Conservation (phyloP, 2,797 vertebrate species). For the Australoheros facetus region DNA sequence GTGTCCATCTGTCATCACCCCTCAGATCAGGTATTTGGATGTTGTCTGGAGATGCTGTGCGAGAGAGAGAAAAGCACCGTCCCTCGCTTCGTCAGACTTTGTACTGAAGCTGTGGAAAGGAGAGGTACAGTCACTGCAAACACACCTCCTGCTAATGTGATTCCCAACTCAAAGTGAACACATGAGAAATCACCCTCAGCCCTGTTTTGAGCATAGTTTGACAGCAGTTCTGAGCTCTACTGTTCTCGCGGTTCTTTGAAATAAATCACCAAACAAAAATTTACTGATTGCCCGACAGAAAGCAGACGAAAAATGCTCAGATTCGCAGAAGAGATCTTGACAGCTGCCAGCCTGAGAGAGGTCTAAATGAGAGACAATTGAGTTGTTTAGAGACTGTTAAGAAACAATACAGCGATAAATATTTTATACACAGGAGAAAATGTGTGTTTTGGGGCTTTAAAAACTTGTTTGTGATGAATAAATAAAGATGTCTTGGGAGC, state of each 20-base stretch:
- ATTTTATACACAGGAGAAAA: slow-evolving; percentile 37
- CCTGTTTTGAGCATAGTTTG: slow-evolving; percentile 5
- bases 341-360: slow-evolving; percentile 60
- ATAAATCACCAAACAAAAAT: slow-evolving; percentile 39
- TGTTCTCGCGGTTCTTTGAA: slow-evolving; percentile 6
- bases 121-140: slow-evolving; percentile 80
- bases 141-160: slow-evolving; percentile 28
- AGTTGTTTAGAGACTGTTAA: slow-evolving; percentile 47
- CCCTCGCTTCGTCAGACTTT: slow-evolving; percentile 90
- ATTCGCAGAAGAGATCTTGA: slow-evolving; percentile 30
- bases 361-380: slow-evolving; percentile 69
- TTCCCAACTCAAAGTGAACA: slow-evolving; percentile 17
- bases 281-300: slow-evolving; percentile 32
- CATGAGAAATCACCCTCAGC: slow-evolving; percentile 19
- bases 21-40: slow-evolving; percentile 95
- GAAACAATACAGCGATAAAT: slow-evolving; percentile 57
- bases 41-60: slow-evolving; percentile 89
- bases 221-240: slow-evolving; percentile 25
- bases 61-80: slow-evolving; percentile 85
- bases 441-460: slow-evolving; percentile 34
- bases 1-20: slow-evolving; percentile 53
- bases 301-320: background rate
- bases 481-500: slow-evolving; percentile 45
- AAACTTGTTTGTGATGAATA: slow-evolving; percentile 49
- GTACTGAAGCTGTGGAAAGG: slow-evolving; percentile 87